phyloP scores from a whole-genome alignment of 2,888 invertebrate species.

The Cataglyphis cursor region DNA sequence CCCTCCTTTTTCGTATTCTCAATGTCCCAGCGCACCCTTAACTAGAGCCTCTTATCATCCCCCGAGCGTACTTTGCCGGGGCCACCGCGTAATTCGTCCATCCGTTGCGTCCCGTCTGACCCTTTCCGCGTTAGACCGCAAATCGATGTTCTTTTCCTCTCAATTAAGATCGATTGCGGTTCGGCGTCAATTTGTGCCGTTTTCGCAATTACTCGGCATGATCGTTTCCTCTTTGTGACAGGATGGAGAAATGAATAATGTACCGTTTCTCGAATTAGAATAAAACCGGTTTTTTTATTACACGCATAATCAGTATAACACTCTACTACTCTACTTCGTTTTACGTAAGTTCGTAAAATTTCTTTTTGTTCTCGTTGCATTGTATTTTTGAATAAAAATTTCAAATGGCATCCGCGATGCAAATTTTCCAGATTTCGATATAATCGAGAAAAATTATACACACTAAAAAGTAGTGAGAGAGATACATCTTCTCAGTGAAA shows the following conservation, averaged over 20 bases:
- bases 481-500: background rate
- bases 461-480: background rate
- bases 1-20: constrained; percentile 66
- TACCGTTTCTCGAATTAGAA: background rate
- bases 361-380: background rate
- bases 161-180: constrained; percentile 51
- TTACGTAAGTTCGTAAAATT: background rate
- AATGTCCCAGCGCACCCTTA: constrained; percentile 75
- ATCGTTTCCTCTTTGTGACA: constrained; percentile 21
- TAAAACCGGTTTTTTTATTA: background rate
- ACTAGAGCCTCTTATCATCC: constrained; percentile 74
- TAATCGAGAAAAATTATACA: background rate
- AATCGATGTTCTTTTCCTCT: constrained; percentile 57
- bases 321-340: background rate
- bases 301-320: background rate
- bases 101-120: constrained; percentile 56
- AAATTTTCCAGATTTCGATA: background rate
- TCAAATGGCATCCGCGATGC: background rate
- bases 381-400: background rate
- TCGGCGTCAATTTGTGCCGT: constrained; percentile 28
- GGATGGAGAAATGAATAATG: background rate
- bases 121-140: constrained; percentile 51
- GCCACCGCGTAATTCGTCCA: constrained; percentile 69
- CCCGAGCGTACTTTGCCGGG: constrained; percentile 64
- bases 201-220: constrained; percentile 37